These are phyloP conservation scores for Desmodus rotundus DNA, from an alignment of 2,113 vertebrate genomes.

Conservation along the genomic window DNA sequence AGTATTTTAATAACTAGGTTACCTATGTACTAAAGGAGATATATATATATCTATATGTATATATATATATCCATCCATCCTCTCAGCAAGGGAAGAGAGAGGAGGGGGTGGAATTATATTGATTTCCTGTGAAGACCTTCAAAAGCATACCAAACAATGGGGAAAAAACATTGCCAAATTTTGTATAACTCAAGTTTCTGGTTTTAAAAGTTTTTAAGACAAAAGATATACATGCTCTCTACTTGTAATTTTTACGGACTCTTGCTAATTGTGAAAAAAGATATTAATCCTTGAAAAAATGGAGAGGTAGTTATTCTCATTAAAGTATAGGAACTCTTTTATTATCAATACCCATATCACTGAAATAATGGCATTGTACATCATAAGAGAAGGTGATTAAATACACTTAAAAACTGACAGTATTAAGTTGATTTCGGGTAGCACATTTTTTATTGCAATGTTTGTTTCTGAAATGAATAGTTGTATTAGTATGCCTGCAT, in stretches of 20 bases:
- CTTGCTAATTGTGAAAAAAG: neutral
- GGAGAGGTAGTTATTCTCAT: neutral
- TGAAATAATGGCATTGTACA: neutral
- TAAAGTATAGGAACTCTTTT: neutral
- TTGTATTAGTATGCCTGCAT: neutral
- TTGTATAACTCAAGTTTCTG: neutral
- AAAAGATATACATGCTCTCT: neutral
- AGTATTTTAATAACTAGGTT: neutral
- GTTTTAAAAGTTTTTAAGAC: neutral
- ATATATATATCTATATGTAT: neutral
- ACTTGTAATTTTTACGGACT: neutral
- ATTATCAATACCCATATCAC: neutral
- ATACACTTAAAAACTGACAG: neutral
- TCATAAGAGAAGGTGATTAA: neutral
- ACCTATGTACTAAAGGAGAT: neutral
- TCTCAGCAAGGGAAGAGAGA: too few species aligned
- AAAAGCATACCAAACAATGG: neutral
- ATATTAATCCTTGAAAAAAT: conserved; percentile 4
- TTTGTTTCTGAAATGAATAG: neutral
- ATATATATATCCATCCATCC: too few species aligned
- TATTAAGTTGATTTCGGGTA: neutral
- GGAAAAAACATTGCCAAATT: neutral
- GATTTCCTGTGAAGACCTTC: neutral
- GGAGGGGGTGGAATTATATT: too few species aligned
- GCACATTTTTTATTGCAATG: neutral